Evolutionary conservation across 2,888 invertebrate genomes (phyloP).

Genomic region (Argyresthia goedartella): DNA sequence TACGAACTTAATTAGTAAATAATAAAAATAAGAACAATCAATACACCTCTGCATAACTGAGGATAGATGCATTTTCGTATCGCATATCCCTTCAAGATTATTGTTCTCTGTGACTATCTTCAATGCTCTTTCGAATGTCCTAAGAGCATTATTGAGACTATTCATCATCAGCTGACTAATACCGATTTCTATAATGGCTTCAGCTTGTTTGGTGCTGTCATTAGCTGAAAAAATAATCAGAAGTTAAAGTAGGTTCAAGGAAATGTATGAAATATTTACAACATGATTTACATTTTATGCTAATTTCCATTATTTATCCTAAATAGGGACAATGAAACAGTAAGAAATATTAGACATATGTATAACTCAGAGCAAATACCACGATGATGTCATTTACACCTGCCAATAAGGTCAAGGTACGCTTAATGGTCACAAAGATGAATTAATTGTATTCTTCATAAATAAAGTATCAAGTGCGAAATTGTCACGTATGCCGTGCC

Average conservation of each 20-base stretch:
- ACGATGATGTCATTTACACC: background rate
- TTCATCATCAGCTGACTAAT: slow-evolving; percentile 59
- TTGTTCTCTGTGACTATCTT: slow-evolving; percentile 39
- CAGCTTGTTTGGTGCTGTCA: slow-evolving; percentile 50
- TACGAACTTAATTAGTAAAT: background rate
- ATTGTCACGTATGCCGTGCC: too few species aligned
- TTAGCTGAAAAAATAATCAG: slow-evolving; percentile 34
- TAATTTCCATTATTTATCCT: too few species aligned
- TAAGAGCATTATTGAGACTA: slow-evolving; percentile 56
- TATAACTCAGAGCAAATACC: background rate
- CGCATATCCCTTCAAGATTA: slow-evolving; percentile 57
- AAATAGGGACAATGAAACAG: background rate
- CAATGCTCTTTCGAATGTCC: slow-evolving; percentile 58
- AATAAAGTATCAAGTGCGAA: too few species aligned
- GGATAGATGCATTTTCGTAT: slow-evolving; percentile 63
- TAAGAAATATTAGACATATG: background rate
- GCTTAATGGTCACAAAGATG: too few species aligned
- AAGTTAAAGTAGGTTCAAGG: background rate
- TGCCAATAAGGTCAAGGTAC: too few species aligned
- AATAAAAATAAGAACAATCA: background rate
- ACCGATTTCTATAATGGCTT: slow-evolving; percentile 66
- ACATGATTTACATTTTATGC: background rate
- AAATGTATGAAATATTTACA: too few species aligned
- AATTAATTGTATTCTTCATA: too few species aligned
- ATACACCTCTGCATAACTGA: slow-evolving; percentile 63